Evolutionary conservation across 1,140 invertebrate genomes (phyloP), one percentile per base, ranked within the genome.

Genomic region (Armadillidium nasatum): DNA sequence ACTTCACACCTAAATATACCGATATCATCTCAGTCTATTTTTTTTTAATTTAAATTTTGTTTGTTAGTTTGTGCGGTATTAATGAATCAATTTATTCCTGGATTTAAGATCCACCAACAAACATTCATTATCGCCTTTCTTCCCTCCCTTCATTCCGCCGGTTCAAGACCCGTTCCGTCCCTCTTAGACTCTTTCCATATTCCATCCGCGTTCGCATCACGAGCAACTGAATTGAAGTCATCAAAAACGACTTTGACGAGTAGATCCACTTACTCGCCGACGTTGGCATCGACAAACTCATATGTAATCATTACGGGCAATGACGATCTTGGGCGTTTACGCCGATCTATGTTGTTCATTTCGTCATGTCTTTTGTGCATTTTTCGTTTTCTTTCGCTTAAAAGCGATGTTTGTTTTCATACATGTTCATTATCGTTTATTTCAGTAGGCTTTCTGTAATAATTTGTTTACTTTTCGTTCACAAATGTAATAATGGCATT

Each of bases 31-130:
- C 33, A 33, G 33, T 1, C 6, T 33, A n/a, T n/a, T 33, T 33
- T 33, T 33, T 3, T 33, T 33, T 33, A 33, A 33, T 33, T 33
- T 6, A 33, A 33, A 33, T 33, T 33, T 33, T 33, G 33, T 33
- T 33, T 33, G 33, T 33, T 33, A 33, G 33, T 33, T 33, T 33
- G 33, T 33, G 33, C 33, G 33, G 33, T 33, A 33, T 60, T 60
- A 60, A 60, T 60, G 50, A 60, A 60, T 15, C 50, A 60, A 60
- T 60, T 60, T 60, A 60, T 60, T 60, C 50, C 7, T 60, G 50
- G 50, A 60, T 60, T 60, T 60, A 60, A 7, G 50, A 60, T 50
- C 11, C 7, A 60, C 11, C 50, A 60, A 60, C 33, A 33, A 60
- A 60, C 50, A 60, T 60, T 60, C 50, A 19, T 60, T 60, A 60